These are phyloP conservation scores for Menidia menidia DNA, from an alignment of 2,797 vertebrate species.

Conservation along the genomic window DNA sequence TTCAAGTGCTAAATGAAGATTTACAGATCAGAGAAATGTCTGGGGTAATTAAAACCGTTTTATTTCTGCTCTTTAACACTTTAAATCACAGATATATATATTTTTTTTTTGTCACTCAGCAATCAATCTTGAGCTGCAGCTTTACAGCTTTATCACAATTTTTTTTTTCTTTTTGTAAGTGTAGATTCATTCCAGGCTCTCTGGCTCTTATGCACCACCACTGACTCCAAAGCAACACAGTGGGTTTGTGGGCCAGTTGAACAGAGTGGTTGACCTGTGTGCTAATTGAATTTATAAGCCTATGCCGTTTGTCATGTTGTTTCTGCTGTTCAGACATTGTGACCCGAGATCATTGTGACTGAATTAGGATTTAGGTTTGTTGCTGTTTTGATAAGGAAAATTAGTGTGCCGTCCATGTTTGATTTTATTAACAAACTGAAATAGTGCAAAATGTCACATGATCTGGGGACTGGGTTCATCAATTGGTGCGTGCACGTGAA, in stretches of 20 bases:
- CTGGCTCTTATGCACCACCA: too few species aligned
- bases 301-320: background rate
- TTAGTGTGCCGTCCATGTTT: slow-evolving; percentile 28
- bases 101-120: background rate
- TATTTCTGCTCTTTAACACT: background rate
- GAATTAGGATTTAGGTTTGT: too few species aligned
- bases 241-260: background rate
- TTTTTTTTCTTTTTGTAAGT: too few species aligned
- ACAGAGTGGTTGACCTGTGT: background rate
- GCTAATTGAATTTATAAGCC: background rate
- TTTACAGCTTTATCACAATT: background rate
- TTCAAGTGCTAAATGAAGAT: too few species aligned
- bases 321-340: background rate
- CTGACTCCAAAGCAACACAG: too few species aligned
- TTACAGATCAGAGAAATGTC: too few species aligned
- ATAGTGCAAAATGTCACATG: background rate
- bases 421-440: background rate
- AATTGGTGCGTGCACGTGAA: background rate
- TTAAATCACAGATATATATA: background rate
- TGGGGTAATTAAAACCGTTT: too few species aligned
- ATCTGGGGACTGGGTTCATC: background rate
- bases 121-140: background rate
- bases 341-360: background rate
- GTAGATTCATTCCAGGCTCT: too few species aligned
- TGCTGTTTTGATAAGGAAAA: background rate